Evolutionary conservation across 1,140 invertebrate genomes (phyloP).

Genomic region (Hyposmocoma kahamanoa): DNA sequence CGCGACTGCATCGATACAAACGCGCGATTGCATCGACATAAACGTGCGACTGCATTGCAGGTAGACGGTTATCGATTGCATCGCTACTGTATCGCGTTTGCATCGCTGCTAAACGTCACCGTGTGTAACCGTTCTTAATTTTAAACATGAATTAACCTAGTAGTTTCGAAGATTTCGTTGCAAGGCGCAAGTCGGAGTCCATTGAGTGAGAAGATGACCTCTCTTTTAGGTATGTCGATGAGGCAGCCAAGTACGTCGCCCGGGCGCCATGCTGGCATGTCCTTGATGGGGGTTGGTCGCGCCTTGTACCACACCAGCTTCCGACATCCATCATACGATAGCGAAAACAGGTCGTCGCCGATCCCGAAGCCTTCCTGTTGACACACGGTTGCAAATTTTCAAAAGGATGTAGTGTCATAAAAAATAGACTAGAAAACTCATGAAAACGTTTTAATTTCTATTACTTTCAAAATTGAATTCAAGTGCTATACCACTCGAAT

Average conservation of each 20-base stretch:
- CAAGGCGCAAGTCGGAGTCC: slow-evolving; percentile 81
- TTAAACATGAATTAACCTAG: slow-evolving; percentile 77
- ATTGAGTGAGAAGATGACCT: slow-evolving; percentile 90
- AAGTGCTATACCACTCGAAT: not conserved
- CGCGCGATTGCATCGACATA: no score
- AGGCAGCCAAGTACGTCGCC: slow-evolving; percentile 91
- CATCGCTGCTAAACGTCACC: no score
- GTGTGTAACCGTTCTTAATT: slow-evolving; percentile 1
- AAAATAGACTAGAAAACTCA: no score
- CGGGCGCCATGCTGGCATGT: slow-evolving; percentile 83
- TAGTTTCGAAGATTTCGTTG: slow-evolving; percentile 84
- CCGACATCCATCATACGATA: slow-evolving; percentile 94
- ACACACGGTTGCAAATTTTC: no score
- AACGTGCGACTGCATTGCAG: no score
- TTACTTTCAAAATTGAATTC: not conserved
- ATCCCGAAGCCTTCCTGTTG: slow-evolving; percentile 96
- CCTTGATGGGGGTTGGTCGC: slow-evolving; percentile 77
- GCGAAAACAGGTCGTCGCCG: slow-evolving; percentile 92
- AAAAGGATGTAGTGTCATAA: no score
- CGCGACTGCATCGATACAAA: no score
- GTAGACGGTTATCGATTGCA: no score
- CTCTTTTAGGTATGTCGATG: slow-evolving; percentile 81
- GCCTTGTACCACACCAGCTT: slow-evolving; percentile 93
- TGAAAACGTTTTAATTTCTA: no score
- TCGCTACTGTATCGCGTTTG: no score